Base-by-base conservation (phyloP, 2,113 vertebrate species). In the Isurus oxyrinchus region DNA sequence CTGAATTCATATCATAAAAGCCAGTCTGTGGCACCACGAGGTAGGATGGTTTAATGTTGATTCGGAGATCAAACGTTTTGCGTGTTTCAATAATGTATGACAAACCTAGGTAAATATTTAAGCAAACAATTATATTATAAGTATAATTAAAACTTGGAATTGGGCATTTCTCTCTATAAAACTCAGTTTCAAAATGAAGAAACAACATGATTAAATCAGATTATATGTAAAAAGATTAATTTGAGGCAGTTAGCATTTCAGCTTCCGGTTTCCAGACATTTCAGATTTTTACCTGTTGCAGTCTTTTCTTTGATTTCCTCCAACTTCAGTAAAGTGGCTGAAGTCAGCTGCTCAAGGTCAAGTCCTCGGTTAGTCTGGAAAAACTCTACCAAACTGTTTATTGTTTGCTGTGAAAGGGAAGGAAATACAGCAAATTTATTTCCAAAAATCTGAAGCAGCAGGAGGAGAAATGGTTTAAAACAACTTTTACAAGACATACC, bases 291-390 rank as follows among this genome's bases (percentile, higher is more conserved):
- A 99, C 99, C 99, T 97, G 98, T 97, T 59, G 99, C 98, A 0
- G 99, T 99, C 97, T 98, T 99, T 96, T 99, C 99, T 97, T 99
- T 99, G 96, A 99, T 99, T 98, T 99, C 99, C 97, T 99, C 99
- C 57, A 99, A 97, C 93, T 99, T 99, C 97, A 98, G 98, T 96
- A 99, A 98, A 0, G 99, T 99, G 95, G 99, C 99, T 1, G 98
- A 98, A 2, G 99, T 99, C 96, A 99, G 97, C 1, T 98, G 98
- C 96, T 99, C 99, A 97, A 99, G 98, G 96, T 99, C 98, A 86
- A 99, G 97, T 8, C 98, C 98, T 91, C 98, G 99, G 88, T 96
- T 98, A 0, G 98, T 98, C 96, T 98, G 98, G 96, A 99, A 99
- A 97, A 99, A 99, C 63, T 99, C 99, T 23, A 97, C 98, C 96